A percentile compares a stretch with the other conserved stretches of the same genome.
phyloP scores from a whole-genome alignment of 2,113 vertebrate genomes.

The Psittacus erithacus region DNA sequence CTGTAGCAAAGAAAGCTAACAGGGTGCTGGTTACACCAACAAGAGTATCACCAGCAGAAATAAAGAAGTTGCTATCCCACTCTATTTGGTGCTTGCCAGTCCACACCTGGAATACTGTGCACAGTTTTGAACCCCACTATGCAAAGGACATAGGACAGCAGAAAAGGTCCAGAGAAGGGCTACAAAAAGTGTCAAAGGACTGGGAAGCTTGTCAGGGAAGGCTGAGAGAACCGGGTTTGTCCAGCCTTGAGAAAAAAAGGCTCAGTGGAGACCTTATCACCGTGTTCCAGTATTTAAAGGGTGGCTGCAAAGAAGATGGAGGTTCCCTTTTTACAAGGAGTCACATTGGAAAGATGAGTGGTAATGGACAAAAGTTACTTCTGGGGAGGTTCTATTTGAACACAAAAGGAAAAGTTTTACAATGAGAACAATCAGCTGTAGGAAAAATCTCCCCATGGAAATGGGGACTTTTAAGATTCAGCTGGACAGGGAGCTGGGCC shows the following conservation, averaged over 20 bases:
- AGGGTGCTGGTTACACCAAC: not conserved
- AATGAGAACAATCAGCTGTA: not conserved
- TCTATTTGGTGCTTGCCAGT: not conserved
- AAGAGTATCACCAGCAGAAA: not conserved
- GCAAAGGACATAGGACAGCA: not conserved
- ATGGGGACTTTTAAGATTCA: not conserved
- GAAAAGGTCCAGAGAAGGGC: not conserved
- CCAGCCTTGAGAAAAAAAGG: not conserved
- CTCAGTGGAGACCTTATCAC: not conserved
- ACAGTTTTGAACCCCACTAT: not conserved
- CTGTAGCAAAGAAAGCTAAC: not conserved
- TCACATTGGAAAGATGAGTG: not conserved
- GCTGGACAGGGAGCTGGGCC: not conserved
- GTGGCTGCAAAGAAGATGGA: not conserved
- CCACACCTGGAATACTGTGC: not conserved
- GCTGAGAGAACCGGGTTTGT: not conserved
- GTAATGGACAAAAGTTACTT: not conserved
- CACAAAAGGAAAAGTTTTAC: not conserved
- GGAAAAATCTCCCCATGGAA: not conserved
- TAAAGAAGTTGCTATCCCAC: not conserved
- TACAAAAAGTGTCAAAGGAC: not conserved
- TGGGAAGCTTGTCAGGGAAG: not conserved
- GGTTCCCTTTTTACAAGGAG: no score
- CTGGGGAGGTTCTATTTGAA: not conserved
- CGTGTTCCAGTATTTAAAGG: not conserved